phyloP scores from a whole-genome alignment of 2,797 vertebrate species.

The Catharus ustulatus region DNA sequence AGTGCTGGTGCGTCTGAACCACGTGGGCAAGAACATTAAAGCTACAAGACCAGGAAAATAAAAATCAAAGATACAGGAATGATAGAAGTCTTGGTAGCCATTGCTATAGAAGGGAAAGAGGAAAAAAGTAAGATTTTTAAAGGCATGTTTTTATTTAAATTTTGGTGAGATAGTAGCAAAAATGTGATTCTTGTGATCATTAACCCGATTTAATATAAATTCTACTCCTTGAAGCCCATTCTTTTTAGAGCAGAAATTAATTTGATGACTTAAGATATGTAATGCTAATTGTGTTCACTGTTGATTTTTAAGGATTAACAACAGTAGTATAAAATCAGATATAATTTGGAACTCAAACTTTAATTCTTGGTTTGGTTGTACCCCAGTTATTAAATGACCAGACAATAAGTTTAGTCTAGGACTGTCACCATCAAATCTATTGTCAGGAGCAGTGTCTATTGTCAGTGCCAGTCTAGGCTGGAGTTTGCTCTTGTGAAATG shows the following conservation, averaged over 20 bases:
- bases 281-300: neutral
- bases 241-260: neutral
- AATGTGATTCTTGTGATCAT: neutral
- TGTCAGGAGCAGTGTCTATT: neutral
- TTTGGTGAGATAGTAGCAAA: neutral
- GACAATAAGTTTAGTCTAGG: neutral
- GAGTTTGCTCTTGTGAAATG: neutral
- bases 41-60: neutral
- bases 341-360: neutral
- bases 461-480: neutral
- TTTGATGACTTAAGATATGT: neutral
- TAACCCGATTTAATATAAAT: neutral
- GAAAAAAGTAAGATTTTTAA: neutral
- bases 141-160: neutral
- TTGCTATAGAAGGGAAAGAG: neutral
- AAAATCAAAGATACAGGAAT: neutral
- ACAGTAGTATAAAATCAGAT: neutral
- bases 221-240: neutral
- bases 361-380: neutral
- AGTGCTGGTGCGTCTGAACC: neutral
- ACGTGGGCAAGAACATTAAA: neutral
- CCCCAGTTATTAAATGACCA: neutral
- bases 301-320: neutral
- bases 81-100: neutral
- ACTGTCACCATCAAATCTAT: neutral